A percentile compares a stretch with the other conserved stretches of the same genome.
Conservation (phyloP, 2,113 vertebrate genomes). For the Phasianus colchicus region DNA sequence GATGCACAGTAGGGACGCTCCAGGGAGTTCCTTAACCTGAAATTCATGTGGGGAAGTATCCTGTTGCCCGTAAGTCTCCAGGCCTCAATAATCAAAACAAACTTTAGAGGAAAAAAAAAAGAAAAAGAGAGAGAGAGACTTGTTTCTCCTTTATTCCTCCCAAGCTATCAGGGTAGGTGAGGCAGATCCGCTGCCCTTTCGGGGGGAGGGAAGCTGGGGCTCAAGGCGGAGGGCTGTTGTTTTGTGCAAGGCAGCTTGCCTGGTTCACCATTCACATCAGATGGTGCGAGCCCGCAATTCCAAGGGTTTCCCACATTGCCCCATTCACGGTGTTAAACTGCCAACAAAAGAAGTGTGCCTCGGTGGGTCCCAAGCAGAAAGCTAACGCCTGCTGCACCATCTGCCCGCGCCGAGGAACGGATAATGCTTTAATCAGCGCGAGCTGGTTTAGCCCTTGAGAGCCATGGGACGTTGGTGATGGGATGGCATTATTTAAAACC, state of each 20-base stretch:
- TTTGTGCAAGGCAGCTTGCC: neutral
- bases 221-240: neutral
- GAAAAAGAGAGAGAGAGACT: neutral
- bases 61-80: neutral
- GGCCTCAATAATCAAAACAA: neutral
- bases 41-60: accelerated
- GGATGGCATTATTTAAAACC: slow-evolving; percentile 38
- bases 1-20: neutral
- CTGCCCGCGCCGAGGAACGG: slow-evolving; percentile 71
- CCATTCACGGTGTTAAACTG: slow-evolving; percentile 76
- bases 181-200: neutral
- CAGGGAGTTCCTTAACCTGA: neutral
- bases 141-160: neutral
- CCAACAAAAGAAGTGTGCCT: slow-evolving; percentile 79
- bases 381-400: slow-evolving; percentile 69
- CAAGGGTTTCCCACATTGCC: slow-evolving; percentile 71
- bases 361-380: slow-evolving; percentile 17
- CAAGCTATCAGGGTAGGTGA: neutral
- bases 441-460: slow-evolving; percentile 13
- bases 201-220: neutral
- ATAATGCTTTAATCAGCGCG: slow-evolving; percentile 51
- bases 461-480: neutral
- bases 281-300: slow-evolving; percentile 47
- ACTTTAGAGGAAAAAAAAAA: neutral
- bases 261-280: slow-evolving; percentile 38